These are phyloP conservation scores for Microdon myrmicae DNA, from an alignment of 2,888 invertebrate genomes.

Conservation along the genomic window DNA sequence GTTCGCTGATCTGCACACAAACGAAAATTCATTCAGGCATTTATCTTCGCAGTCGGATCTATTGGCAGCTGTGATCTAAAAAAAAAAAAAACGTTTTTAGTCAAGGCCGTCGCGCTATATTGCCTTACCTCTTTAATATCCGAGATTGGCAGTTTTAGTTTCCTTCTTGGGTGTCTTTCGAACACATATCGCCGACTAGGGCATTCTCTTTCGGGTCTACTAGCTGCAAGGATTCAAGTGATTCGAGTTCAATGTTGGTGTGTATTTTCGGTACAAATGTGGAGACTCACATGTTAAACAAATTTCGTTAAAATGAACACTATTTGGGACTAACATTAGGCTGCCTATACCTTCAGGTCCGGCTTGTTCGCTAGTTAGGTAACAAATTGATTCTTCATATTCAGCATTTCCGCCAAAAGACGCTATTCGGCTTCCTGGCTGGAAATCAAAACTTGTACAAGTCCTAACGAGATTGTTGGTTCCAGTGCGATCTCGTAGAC, in stretches of 20 bases:
- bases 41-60: conserved; percentile 90
- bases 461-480: conserved; percentile 85
- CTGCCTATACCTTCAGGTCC: conserved; percentile 89
- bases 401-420: conserved; percentile 84
- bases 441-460: conserved; percentile 90
- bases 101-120: background rate
- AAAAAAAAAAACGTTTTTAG: conserved; percentile 4
- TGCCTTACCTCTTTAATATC: conserved; percentile 80
- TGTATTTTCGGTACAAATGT: background rate
- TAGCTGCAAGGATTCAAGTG: conserved; percentile 69
- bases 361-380: conserved; percentile 85
- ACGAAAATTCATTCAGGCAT: conserved; percentile 88
- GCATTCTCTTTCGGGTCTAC: conserved; percentile 87
- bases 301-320: conserved; percentile 90
- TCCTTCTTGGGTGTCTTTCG: conserved; percentile 86
- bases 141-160: conserved; percentile 80
- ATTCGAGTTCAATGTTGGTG: background rate
- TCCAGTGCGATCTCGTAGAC: conserved; percentile 80
- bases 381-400: conserved; percentile 89
- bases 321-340: conserved; percentile 88
- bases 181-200: conserved; percentile 89
- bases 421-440: conserved; percentile 86
- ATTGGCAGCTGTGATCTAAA: conserved; percentile 76
- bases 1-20: conserved; percentile 88
- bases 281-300: conserved; percentile 83